Percentiles rank a stretch among this genome's conserved stretches.
phyloP scores from a whole-genome alignment of 2,113 vertebrate genomes.

The Thomomys bottae region DNA sequence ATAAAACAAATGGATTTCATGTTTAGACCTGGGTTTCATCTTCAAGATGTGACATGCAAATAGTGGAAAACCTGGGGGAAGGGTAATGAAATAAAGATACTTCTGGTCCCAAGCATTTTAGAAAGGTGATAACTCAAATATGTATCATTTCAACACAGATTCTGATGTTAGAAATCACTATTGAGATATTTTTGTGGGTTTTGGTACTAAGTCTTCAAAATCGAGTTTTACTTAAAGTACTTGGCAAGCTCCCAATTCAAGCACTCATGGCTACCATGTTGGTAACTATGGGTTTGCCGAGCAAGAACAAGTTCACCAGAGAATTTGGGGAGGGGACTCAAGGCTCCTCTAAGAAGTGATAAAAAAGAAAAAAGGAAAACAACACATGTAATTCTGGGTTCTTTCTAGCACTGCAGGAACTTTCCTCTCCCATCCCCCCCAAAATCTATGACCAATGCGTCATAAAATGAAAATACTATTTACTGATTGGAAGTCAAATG shows the following conservation, averaged over 20 bases:
- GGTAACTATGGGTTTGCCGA: accelerated
- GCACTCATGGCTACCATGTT: too few relatives aligned
- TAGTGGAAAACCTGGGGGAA: background rate
- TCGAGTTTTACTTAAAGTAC: background rate
- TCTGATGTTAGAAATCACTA: background rate
- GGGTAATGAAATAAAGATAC: background rate
- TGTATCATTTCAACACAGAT: background rate
- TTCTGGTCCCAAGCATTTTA: background rate
- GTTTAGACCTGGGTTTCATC: background rate
- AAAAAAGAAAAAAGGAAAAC: too few relatives aligned
- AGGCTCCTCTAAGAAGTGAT: background rate
- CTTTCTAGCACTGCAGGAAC: background rate
- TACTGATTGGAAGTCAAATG: background rate
- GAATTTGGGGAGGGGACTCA: background rate
- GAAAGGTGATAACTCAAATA: background rate
- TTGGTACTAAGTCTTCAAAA: background rate
- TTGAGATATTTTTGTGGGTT: background rate
- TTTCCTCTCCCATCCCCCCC: too few relatives aligned
- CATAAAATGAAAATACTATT: background rate
- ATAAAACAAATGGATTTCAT: background rate
- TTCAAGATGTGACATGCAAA: background rate
- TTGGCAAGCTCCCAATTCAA: background rate
- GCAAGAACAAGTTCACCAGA: background rate
- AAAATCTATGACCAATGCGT: background rate
- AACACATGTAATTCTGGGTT: background rate